Evolutionary conservation across 2,888 invertebrate genomes (phyloP).

Genomic region (Drosophila formosana): DNA sequence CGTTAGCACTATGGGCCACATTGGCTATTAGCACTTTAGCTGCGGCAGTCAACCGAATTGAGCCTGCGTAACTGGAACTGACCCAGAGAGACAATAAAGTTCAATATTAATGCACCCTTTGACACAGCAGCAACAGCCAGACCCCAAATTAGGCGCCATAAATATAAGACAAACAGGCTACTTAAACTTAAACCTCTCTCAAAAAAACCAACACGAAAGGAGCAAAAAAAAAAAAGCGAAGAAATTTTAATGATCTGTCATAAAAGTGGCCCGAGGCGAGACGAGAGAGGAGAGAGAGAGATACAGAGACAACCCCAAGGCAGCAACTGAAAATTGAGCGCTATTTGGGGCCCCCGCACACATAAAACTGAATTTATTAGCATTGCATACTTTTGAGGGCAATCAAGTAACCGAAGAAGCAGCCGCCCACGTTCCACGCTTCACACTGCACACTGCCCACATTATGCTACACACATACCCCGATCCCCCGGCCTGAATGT

Average conservation of each 20-base stretch:
- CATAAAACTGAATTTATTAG: slow-evolving; percentile 79
- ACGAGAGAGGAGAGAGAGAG: too few species aligned
- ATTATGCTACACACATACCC: neutral
- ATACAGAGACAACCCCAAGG: slow-evolving; percentile 2
- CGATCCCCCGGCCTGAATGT: neutral
- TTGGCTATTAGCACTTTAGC: slow-evolving; percentile 64
- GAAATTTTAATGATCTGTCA: slow-evolving; percentile 79
- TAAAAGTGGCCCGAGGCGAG: slow-evolving; percentile 58
- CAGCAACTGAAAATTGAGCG: slow-evolving; percentile 46
- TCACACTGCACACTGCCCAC: neutral
- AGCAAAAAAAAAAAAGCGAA: slow-evolving; percentile 10
- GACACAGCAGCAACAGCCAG: slow-evolving; percentile 59
- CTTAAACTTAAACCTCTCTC: slow-evolving; percentile 61
- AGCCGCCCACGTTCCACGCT: slow-evolving; percentile 9
- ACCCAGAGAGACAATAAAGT: slow-evolving; percentile 74
- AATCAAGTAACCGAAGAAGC: slow-evolving; percentile 68
- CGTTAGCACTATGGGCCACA: slow-evolving; percentile 43
- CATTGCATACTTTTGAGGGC: slow-evolving; percentile 78
- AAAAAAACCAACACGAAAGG: slow-evolving; percentile 10
- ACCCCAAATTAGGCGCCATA: slow-evolving; percentile 64
- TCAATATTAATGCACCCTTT: slow-evolving; percentile 80
- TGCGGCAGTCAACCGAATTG: slow-evolving; percentile 32
- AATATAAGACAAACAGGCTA: slow-evolving; percentile 77
- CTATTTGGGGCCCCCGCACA: slow-evolving; percentile 27
- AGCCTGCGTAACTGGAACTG: slow-evolving; percentile 51